Conservation (phyloP, 2,797 vertebrate genomes). For the Malacoctenus gilli region DNA sequence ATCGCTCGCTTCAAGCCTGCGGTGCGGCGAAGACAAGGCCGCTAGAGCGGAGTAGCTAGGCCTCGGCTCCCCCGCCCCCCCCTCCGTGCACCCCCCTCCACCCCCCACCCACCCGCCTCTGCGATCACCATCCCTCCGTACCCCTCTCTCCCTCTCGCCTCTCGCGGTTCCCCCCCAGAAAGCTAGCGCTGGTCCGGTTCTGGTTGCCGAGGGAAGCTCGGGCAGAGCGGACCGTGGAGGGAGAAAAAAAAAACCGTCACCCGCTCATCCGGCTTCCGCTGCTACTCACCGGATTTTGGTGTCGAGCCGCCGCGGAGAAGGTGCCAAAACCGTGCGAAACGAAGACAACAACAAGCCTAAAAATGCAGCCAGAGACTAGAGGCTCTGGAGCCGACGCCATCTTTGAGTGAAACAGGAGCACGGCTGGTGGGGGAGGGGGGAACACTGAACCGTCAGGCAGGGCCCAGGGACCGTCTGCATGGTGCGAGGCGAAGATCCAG, state of each 20-base stretch:
- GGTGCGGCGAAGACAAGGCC: constrained; percentile 81
- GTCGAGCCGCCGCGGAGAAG: constrained; percentile 73
- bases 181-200: constrained; percentile 79
- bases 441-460: constrained; percentile 72
- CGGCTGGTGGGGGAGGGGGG: constrained; percentile 82
- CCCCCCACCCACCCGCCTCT: constrained; percentile 70
- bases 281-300: constrained; percentile 81
- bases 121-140: constrained; percentile 74
- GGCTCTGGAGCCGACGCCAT: constrained; percentile 86
- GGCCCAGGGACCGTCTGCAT: constrained; percentile 84
- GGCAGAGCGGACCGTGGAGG: constrained; percentile 33
- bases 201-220: constrained; percentile 66
- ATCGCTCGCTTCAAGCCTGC: constrained; percentile 68
- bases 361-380: constrained; percentile 84
- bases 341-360: constrained; percentile 86
- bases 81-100: constrained; percentile 44
- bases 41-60: constrained; percentile 76
- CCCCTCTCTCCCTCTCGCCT: constrained; percentile 76
- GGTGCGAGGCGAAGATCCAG: constrained; percentile 70
- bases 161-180: constrained; percentile 80
- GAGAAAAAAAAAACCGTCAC: neutral
- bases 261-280: constrained; percentile 36
- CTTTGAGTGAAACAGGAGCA: constrained; percentile 88
- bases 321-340: constrained; percentile 75
- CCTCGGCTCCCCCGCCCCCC: constrained; percentile 64